Evolutionary conservation across 1,140 invertebrate genomes (phyloP).

Genomic region (Bombus superbus): DNA sequence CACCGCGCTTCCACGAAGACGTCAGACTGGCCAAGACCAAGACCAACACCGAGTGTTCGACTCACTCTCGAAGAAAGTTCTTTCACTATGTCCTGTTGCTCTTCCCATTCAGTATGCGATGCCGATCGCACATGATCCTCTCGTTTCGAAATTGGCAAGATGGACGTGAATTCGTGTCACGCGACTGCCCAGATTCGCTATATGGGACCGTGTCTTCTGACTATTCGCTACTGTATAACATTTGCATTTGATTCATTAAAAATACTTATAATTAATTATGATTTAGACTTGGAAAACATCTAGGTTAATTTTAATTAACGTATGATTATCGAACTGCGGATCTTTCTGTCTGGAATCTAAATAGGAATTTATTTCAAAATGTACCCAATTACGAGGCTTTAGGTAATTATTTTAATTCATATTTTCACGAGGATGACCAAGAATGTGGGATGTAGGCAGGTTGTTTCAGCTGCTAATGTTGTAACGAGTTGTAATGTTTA

Average conservation of each 20-base stretch:
- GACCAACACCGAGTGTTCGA: conserved; percentile 50
- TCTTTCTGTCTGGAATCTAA: neutral
- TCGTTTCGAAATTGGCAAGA: conserved; percentile 56
- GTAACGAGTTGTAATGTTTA: no score
- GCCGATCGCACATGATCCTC: conserved; percentile 46
- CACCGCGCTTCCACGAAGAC: conserved; percentile 73
- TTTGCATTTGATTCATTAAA: neutral
- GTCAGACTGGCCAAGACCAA: conserved; percentile 57
- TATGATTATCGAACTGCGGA: neutral
- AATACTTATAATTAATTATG: neutral
- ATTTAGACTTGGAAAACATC: no score
- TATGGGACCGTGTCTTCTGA: neutral
- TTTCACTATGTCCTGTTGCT: conserved; percentile 62
- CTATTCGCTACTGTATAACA: neutral
- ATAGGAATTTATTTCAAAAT: neutral
- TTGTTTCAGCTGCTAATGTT: no score
- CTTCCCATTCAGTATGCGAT: conserved; percentile 56
- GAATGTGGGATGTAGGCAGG: no score
- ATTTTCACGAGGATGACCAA: no score
- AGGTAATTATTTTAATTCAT: no score
- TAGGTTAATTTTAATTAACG: no score
- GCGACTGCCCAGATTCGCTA: neutral
- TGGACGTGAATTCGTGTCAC: conserved; percentile 38
- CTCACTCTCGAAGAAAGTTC: conserved; percentile 77
- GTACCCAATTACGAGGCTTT: no score